A percentile compares a stretch with the other conserved stretches of the same genome.
Evolutionary conservation across 2,888 invertebrate genomes (phyloP).

Genomic region (Notodromas monacha): DNA sequence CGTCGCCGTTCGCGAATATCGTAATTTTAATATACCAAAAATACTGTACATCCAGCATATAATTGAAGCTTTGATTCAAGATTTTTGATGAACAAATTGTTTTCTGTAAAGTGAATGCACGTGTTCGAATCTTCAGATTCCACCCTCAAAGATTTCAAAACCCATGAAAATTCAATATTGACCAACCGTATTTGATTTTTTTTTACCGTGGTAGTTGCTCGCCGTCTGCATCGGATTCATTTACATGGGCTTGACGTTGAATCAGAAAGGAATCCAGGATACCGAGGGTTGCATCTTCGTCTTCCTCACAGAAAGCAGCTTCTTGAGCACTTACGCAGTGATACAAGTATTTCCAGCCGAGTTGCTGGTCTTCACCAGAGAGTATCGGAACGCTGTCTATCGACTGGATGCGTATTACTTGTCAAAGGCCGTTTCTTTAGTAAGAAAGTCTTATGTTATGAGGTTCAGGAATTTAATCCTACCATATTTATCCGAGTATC

Average conservation of each 20-base stretch:
- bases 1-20: too few species aligned
- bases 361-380: constrained; percentile 43
- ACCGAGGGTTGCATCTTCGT: constrained; percentile 60
- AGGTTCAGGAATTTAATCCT: background rate
- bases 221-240: constrained; percentile 50
- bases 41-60: too few species aligned
- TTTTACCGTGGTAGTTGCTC: constrained; percentile 23
- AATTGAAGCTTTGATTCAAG: too few species aligned
- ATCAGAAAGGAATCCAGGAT: constrained; percentile 51
- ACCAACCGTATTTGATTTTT: too few species aligned
- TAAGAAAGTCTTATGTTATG: constrained; percentile 17
- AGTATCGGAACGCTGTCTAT: constrained; percentile 49
- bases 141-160: too few species aligned
- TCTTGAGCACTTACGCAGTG: constrained; percentile 63
- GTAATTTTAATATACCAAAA: too few species aligned
- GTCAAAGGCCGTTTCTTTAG: constrained; percentile 43
- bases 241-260: constrained; percentile 33
- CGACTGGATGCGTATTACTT: constrained; percentile 42
- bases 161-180: too few species aligned
- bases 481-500: constrained; percentile 8
- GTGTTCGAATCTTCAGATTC: too few species aligned
- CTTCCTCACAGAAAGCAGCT: constrained; percentile 59
- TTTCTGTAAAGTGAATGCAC: too few species aligned
- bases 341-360: constrained; percentile 46
- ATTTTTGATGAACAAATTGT: too few species aligned